These are phyloP conservation scores for sheep (Ovis aries) DNA, from an alignment of 2,113 vertebrate species.

Conservation along the genomic window DNA sequence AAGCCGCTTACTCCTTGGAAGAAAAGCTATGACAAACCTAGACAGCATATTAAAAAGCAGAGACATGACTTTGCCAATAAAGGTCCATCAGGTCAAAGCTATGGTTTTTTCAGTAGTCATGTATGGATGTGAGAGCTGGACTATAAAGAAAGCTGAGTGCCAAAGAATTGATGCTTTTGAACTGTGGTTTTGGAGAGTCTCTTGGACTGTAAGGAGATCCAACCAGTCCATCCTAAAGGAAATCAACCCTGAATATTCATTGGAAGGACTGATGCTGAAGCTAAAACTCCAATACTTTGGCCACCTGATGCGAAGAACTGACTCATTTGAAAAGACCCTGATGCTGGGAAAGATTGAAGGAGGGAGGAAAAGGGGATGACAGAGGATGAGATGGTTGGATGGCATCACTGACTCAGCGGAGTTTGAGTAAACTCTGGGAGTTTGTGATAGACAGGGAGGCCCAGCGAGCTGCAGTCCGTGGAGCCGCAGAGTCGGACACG, in stretches of 20 bases:
- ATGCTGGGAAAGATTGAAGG: neutral
- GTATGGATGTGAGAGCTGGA: neutral
- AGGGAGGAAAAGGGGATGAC: neutral
- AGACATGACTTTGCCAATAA: neutral
- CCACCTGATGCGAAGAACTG: neutral
- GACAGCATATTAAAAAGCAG: neutral
- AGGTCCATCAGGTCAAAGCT: neutral
- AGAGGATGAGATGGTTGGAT: neutral
- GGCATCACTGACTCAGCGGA: neutral
- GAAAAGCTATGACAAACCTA: neutral
- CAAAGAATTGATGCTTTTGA: neutral
- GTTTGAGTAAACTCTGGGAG: neutral
- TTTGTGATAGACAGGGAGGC: neutral
- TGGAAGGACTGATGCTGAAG: neutral
- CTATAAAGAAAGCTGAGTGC: neutral
- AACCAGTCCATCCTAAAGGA: neutral
- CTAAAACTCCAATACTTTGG: neutral
- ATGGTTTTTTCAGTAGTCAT: neutral
- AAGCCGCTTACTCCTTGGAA: neutral
- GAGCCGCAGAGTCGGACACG: fast-evolving
- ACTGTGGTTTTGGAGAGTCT: neutral
- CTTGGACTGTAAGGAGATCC: neutral
- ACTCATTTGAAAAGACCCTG: neutral
- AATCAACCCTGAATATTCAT: neutral
- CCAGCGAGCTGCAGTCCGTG: neutral